Evolutionary conservation across 2,113 vertebrate species (phyloP).

Genomic region (Neotoma lepida): DNA sequence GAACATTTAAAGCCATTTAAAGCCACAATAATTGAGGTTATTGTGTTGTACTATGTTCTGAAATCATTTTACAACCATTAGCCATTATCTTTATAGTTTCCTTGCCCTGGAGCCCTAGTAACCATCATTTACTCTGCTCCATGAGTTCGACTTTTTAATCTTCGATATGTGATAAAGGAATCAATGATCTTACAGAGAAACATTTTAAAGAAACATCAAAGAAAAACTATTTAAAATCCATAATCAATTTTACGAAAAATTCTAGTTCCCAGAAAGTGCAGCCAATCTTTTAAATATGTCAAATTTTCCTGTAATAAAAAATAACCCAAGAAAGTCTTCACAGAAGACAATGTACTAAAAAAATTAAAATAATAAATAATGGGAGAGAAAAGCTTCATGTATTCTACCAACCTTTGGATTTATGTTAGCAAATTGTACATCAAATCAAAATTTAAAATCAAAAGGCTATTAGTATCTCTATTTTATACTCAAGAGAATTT

Average conservation of each 20-base stretch:
- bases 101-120: neutral
- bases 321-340: neutral
- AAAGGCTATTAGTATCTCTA: neutral
- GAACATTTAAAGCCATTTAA: neutral
- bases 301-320: neutral
- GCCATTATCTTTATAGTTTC: neutral
- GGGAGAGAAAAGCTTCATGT: neutral
- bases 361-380: neutral
- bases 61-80: neutral
- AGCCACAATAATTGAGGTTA: too few relatives aligned
- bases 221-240: neutral
- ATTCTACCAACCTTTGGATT: neutral
- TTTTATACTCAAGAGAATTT: neutral
- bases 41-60: neutral
- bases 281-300: constrained; percentile 25
- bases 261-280: neutral
- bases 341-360: neutral
- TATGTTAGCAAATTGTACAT: neutral
- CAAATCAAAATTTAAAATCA: constrained; percentile 44
- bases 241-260: neutral
- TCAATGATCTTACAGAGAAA: neutral
- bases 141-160: neutral
- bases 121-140: neutral
- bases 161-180: neutral
- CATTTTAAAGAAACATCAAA: constrained; percentile 28